phyloP scores from a whole-genome alignment of 2,888 invertebrate species.

The Tipula vernalis region DNA sequence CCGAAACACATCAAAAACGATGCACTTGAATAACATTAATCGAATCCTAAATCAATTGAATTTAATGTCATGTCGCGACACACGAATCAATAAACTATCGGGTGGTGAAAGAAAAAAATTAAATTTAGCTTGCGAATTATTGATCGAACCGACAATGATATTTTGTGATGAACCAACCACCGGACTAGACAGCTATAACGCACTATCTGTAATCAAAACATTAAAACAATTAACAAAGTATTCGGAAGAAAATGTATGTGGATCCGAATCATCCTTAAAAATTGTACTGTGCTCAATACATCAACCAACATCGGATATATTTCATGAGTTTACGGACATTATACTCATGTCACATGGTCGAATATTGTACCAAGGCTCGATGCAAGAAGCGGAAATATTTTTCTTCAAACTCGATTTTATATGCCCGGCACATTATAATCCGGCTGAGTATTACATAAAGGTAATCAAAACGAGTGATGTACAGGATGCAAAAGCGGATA shows the following conservation, averaged over 20 bases:
- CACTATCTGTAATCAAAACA: constrained; percentile 63
- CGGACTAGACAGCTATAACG: constrained; percentile 81
- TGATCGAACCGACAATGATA: constrained; percentile 76
- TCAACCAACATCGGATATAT: constrained; percentile 79
- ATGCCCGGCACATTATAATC: constrained; percentile 68
- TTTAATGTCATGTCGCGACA: constrained; percentile 54
- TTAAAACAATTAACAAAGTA: constrained; percentile 45
- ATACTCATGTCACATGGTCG: constrained; percentile 65
- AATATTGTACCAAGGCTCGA: constrained; percentile 65
- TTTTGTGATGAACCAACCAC: constrained; percentile 94
- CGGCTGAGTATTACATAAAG: constrained; percentile 73
- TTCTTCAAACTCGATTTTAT: constrained; percentile 54
- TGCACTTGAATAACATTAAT: constrained; percentile 28
- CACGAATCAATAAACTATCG: constrained; percentile 62
- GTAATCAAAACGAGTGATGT: constrained; percentile 26
- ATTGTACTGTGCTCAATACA: constrained; percentile 80
- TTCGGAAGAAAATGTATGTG: not conserved
- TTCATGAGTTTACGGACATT: constrained; percentile 69
- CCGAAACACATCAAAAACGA: constrained; percentile 35
- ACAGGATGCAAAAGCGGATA: not conserved
- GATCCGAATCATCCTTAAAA: constrained; percentile 33
- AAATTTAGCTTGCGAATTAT: constrained; percentile 59
- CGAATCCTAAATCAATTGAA: constrained; percentile 46
- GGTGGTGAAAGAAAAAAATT: constrained; percentile 83
- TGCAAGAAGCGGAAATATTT: constrained; percentile 52